Base-by-base conservation (phyloP, 2,113 vertebrate species). In the Campylorhamphus procurvoides region DNA sequence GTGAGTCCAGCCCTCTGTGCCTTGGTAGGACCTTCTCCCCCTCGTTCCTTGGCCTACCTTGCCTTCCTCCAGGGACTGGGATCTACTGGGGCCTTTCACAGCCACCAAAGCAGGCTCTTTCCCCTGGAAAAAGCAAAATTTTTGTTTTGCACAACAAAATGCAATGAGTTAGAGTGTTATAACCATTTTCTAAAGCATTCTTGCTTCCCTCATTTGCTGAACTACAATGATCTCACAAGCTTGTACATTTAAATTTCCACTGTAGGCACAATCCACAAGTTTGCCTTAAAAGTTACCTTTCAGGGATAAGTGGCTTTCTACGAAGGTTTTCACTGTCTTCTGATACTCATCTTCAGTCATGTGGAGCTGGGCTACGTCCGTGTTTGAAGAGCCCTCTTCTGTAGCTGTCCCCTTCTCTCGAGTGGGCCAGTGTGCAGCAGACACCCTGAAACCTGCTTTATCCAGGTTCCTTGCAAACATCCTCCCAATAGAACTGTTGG, bases 271-370 rank as follows among this genome's bases (percentile, higher is more conserved):
- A 63, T 56, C 66, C 27, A 14, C 39, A 73, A 72, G 11, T 87
- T 94, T 68, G 53, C 74, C 71, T 76, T 88, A 91, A 71, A 76
- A 79, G 84, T 73, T 96, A 95, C 89, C 95, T 97, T 94, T 94
- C 67, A 89, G 81, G 53, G 71, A 83, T 44, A 87, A 81, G 46
- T 66, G 53, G 66, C 6, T 40, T 94, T 94, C 87, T 67, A 72
- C 50, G 39, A 92, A 95, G 81, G 86, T 95, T 94, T 94, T 93
- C 91, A 91, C 13, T 58, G 71, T 82, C 92, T 87, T 95, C 95
- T 46, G 64, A 28, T 53, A 72, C 20, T 83, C 86, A 8, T 97
- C 83, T 44, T 97, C 93, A 63, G 75, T 85, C 62, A 78, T 28
- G 39, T 46, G 80, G 52, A 90, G 75, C 31, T 92, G 83, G 37